Evolutionary conservation across 1,140 invertebrate species (phyloP).

Genomic region (Drosophila sp.): DNA sequence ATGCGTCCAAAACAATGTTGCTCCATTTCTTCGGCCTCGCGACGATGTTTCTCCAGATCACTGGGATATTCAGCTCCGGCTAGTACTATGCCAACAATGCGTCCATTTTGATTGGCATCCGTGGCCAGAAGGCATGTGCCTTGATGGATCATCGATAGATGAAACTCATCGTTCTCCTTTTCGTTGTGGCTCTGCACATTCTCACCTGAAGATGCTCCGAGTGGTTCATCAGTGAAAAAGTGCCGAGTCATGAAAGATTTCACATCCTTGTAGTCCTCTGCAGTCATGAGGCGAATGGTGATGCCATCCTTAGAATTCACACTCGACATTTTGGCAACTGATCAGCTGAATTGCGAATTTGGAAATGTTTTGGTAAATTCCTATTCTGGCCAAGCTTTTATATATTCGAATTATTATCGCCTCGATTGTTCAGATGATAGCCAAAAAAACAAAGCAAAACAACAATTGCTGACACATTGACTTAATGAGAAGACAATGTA

Average conservation of each 20-base stretch:
- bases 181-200: conserved; percentile 20
- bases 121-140: conserved; percentile 44
- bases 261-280: conserved; percentile 31
- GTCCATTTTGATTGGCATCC: conserved; percentile 15
- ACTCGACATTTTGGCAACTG: neutral
- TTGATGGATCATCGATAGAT: conserved; percentile 36
- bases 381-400: neutral
- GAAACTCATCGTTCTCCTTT: conserved; percentile 35
- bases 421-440: neutral
- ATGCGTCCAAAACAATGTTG: conserved; percentile 38
- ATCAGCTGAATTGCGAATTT: neutral
- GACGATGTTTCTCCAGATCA: conserved; percentile 44
- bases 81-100: conserved; percentile 43
- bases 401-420: neutral
- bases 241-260: conserved; percentile 34
- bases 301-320: conserved; percentile 27
- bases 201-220: conserved; percentile 26
- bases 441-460: too few species aligned
- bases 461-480: too few species aligned
- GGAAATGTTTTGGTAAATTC: neutral
- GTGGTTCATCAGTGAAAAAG: conserved; percentile 41
- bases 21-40: conserved; percentile 30
- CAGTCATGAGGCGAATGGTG: conserved; percentile 38
- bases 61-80: conserved; percentile 28
- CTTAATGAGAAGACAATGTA: too few species aligned